phyloP scores from a whole-genome alignment of 2,888 invertebrate species.

The Calliphora vomitoria region DNA sequence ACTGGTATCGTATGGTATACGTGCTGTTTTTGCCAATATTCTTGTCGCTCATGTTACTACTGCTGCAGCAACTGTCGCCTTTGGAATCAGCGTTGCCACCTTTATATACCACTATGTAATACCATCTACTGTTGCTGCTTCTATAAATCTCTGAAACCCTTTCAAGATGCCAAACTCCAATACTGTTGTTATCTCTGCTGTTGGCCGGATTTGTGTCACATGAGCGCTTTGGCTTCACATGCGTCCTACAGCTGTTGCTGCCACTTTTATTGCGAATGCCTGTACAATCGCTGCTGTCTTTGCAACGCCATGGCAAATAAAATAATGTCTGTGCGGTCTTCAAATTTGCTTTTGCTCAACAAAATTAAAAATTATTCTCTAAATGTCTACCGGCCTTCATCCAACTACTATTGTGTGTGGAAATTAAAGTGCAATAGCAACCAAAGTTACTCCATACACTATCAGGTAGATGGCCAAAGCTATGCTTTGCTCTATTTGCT shows the following conservation, averaged over 20 bases:
- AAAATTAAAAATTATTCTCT: constrained; percentile 3
- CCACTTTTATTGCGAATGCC: constrained; percentile 26
- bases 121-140: constrained; percentile 54
- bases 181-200: constrained; percentile 57
- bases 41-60: constrained; percentile 32
- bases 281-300: constrained; percentile 8
- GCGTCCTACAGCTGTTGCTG: constrained; percentile 9
- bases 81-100: constrained; percentile 21
- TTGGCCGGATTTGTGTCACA: constrained; percentile 36
- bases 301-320: neutral
- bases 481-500: neutral
- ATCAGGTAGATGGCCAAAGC: neutral
- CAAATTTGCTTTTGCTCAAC: constrained; percentile 18
- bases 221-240: neutral
- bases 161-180: constrained; percentile 20
- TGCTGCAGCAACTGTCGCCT: constrained; percentile 48
- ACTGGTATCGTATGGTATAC: neutral
- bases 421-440: constrained; percentile 37
- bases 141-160: constrained; percentile 52
- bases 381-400: neutral
- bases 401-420: neutral
- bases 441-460: neutral
- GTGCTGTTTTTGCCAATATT: constrained; percentile 52
- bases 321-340: neutral
- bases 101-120: constrained; percentile 41